Evolutionary conservation across 2,113 vertebrate species (phyloP).

Genomic region (Litocranius walleri): DNA sequence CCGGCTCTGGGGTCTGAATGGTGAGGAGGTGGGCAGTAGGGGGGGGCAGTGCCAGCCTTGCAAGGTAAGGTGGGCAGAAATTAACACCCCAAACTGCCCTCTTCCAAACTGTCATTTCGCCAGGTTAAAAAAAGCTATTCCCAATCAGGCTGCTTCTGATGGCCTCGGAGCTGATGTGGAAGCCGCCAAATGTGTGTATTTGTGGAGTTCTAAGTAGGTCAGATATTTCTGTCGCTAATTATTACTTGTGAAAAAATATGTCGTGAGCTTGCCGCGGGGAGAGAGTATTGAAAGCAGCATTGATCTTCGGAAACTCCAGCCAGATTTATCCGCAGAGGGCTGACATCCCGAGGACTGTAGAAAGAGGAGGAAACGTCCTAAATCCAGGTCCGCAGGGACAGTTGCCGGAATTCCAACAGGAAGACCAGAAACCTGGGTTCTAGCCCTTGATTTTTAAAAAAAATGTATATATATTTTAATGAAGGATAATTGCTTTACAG

Average conservation of each 20-base stretch:
- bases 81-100: constrained; percentile 57
- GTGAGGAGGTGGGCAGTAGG: background rate
- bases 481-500: background rate
- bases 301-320: constrained; percentile 50
- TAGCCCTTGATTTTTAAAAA: background rate
- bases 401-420: background rate
- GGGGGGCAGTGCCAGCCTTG: background rate
- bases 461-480: background rate
- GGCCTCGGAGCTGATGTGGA: constrained; percentile 75
- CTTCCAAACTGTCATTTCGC: constrained; percentile 63
- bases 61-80: constrained; percentile 57
- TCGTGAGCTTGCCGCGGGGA: constrained; percentile 70
- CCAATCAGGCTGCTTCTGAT: constrained; percentile 77
- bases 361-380: background rate
- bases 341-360: background rate
- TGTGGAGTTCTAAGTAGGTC: constrained; percentile 82
- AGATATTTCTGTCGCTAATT: constrained; percentile 87
- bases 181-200: constrained; percentile 80
- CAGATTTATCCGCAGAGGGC: background rate
- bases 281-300: constrained; percentile 68
- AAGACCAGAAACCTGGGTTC: background rate
- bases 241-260: constrained; percentile 83
- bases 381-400: fast-evolving
- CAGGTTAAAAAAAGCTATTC: constrained; percentile 77
- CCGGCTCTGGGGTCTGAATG: background rate